phyloP scores from a whole-genome alignment of 2,113 vertebrate species.

The Barnardius zonarius region DNA sequence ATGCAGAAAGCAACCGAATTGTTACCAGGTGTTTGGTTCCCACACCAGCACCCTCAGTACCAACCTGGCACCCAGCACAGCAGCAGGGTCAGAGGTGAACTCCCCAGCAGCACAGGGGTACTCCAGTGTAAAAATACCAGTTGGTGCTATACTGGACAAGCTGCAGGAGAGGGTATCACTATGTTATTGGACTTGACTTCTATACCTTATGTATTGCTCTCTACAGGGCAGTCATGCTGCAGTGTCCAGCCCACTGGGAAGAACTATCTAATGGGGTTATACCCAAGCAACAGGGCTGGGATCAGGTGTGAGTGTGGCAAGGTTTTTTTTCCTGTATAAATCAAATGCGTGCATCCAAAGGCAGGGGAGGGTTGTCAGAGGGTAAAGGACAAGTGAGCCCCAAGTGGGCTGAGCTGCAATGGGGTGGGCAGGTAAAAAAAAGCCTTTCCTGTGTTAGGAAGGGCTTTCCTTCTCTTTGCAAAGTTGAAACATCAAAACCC shows the following conservation, averaged over 20 bases:
- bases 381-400: neutral
- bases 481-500: neutral
- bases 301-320: neutral
- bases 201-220: neutral
- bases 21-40: neutral
- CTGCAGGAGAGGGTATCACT: neutral
- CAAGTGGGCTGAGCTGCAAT: neutral
- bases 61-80: neutral
- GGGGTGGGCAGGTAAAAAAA: neutral
- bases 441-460: neutral
- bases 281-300: neutral
- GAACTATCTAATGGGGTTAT: neutral
- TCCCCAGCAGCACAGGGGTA: neutral
- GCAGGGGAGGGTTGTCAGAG: neutral
- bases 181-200: neutral
- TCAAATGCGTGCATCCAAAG: neutral
- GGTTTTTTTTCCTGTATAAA: neutral
- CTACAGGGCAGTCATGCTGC: neutral
- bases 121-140: neutral
- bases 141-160: neutral
- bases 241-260: too few species aligned
- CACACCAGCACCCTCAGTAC: neutral
- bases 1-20: neutral
- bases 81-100: neutral
- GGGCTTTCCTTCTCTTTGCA: neutral